Evolutionary conservation across 2,113 vertebrate species (phyloP).

Genomic region (Mormyrus iriodes): DNA sequence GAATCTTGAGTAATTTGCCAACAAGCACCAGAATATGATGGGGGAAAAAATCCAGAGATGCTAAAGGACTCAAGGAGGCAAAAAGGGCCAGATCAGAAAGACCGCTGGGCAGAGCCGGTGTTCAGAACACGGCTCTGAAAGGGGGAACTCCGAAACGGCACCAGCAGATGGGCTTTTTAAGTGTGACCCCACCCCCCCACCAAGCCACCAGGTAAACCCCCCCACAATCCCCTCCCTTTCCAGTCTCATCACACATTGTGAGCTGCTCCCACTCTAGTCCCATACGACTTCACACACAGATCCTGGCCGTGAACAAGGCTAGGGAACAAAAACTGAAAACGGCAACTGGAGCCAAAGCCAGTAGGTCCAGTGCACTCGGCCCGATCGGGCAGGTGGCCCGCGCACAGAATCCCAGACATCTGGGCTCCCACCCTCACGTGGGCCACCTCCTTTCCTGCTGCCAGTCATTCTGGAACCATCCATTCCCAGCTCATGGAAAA

Average conservation of each 20-base stretch:
- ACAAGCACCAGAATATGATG: not conserved
- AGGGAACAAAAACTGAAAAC: not conserved
- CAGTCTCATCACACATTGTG: not conserved
- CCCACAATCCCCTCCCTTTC: not conserved
- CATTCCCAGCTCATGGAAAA: not conserved
- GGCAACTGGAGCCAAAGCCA: not conserved
- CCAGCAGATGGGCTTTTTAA: not conserved
- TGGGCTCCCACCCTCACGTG: not conserved
- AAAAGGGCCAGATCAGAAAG: not conserved
- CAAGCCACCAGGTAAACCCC: not conserved
- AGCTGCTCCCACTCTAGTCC: not conserved
- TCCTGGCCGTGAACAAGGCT: not conserved
- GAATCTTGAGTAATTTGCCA: not conserved
- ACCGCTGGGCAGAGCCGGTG: not conserved
- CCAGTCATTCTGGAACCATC: not conserved
- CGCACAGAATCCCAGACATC: not conserved
- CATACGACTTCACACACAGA: not conserved
- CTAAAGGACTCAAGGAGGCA: not conserved
- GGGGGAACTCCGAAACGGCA: not conserved
- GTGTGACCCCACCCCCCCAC: not conserved
- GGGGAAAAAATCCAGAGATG: not conserved
- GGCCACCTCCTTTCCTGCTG: conserved; percentile 5
- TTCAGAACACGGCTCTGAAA: not conserved
- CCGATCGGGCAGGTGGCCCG: not conserved
- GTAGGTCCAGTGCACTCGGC: not conserved